Base-by-base conservation (phyloP, 2,888 invertebrate species). In the Bellardia pandia region DNA sequence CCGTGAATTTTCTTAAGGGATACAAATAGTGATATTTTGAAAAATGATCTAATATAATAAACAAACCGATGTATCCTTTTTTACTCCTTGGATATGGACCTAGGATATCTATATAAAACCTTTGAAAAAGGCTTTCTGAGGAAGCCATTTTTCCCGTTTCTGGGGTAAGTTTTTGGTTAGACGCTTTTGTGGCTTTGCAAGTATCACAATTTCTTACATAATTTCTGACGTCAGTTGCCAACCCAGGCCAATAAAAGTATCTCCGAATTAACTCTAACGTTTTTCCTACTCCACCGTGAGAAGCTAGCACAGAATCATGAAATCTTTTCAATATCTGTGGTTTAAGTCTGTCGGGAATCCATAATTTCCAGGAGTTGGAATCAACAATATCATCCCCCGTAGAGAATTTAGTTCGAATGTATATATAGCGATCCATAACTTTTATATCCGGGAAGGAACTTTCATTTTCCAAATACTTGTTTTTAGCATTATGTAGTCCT, bases 131-230 rank as follows among this genome's bases (percentile, higher is more conserved):
- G n/a, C n/a, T n/a, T n/a, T n/a, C n/a, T n/a, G n/a, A n/a, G n/a
- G n/a, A 23, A 56, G 16, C 14, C 60, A 60, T 60, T 60, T 60
- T 60, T 3, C 60, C 60, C 60, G 33, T 60, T 37, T 56, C 56
- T 8, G 56, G 56, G 6, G 5, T 56, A 2, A 23, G 23, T 23
- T 23, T 56, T 23, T 8, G 1, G 11, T 60, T 60, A 6, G 60
- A 13, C 3, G 60, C 60, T 60, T 60, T 60, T 13, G 60, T 60
- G 4, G 14, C 13, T 60, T 60, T 60, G 14, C 60, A 60, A 13
- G 14, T 13, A 33, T 60, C 33, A 60, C 60, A 60, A 33, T 23
- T 56, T 23, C 9, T 56, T 9, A 56, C 56, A 56, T 23, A 56
- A 23, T 56, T 23, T 56, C 23, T 56, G 5, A 56, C 56, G 9